phyloP scores from a whole-genome alignment of 2,113 vertebrate species.

The Fulmarus glacialis region DNA sequence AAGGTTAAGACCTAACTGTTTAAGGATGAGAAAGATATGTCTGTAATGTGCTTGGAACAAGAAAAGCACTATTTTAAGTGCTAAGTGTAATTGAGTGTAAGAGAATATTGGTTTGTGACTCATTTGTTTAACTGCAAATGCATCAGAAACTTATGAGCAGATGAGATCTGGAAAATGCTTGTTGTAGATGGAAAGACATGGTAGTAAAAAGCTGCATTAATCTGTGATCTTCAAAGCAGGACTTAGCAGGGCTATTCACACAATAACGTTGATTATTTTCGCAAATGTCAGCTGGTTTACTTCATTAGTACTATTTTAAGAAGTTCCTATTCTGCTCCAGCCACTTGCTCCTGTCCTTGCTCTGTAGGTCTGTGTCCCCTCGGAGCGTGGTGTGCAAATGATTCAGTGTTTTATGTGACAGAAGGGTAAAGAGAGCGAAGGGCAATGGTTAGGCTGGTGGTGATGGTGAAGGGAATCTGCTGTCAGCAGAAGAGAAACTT shows the following conservation, averaged over 20 bases:
- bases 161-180: slow-evolving; percentile 35
- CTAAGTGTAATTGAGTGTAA: slow-evolving; percentile 9
- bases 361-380: background rate
- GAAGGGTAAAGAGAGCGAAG: background rate
- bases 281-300: slow-evolving; percentile 13
- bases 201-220: slow-evolving; percentile 28
- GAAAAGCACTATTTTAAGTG: slow-evolving; percentile 20
- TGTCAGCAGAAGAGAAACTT: background rate
- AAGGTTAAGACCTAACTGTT: background rate
- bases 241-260: background rate
- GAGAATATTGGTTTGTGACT: slow-evolving; percentile 46
- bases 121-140: slow-evolving; percentile 49
- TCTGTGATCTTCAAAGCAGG: slow-evolving; percentile 19
- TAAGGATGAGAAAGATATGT: background rate
- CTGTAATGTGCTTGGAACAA: slow-evolving; percentile 25
- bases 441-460: background rate
- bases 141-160: slow-evolving; percentile 24
- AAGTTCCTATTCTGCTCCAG: slow-evolving; percentile 11
- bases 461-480: background rate
- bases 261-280: background rate
- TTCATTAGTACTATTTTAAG: slow-evolving; percentile 28
- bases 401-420: background rate
- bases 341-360: background rate
- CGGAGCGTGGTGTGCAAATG: background rate
- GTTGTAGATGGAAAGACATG: background rate